Evolutionary conservation across 2,888 invertebrate genomes (phyloP).

Genomic region (Acrocyrtus sp.): DNA sequence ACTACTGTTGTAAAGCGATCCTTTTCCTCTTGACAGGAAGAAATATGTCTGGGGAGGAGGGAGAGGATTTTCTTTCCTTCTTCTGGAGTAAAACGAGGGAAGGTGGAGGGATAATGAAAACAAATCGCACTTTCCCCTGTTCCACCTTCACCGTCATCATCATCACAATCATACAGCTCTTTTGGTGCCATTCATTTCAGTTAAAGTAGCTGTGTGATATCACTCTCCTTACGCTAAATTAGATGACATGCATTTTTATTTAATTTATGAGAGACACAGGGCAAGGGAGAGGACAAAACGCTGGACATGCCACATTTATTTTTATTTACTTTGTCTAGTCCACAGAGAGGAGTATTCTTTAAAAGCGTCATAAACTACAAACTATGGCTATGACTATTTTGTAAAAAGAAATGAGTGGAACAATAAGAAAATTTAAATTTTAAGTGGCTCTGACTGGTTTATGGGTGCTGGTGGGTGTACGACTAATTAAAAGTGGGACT

Average conservation of each 20-base stretch:
- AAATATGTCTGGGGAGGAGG: slow-evolving; percentile 5
- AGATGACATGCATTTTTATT: background rate
- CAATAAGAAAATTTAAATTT: no score
- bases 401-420: no score
- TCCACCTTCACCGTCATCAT: no score
- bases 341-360: no score
- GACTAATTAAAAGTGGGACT: no score
- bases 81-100: slow-evolving; percentile 18
- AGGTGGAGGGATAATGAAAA: slow-evolving; percentile 20
- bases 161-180: slow-evolving; percentile 6
- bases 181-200: background rate
- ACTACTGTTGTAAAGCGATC: slow-evolving; percentile 3
- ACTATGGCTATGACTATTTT: no score
- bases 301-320: slow-evolving; percentile 7
- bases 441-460: no score
- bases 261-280: background rate
- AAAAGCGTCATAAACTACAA: no score
- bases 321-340: no score
- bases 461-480: no score
- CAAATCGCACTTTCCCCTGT: no score
- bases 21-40: slow-evolving; percentile 19
- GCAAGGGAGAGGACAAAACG: background rate
- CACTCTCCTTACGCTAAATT: background rate
- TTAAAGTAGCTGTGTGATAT: background rate
- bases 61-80: no score